Percentiles rank a stretch among this genome's conserved stretches.
Conservation (phyloP, 2,888 invertebrate genomes). For the Eupithecia inturbata region DNA sequence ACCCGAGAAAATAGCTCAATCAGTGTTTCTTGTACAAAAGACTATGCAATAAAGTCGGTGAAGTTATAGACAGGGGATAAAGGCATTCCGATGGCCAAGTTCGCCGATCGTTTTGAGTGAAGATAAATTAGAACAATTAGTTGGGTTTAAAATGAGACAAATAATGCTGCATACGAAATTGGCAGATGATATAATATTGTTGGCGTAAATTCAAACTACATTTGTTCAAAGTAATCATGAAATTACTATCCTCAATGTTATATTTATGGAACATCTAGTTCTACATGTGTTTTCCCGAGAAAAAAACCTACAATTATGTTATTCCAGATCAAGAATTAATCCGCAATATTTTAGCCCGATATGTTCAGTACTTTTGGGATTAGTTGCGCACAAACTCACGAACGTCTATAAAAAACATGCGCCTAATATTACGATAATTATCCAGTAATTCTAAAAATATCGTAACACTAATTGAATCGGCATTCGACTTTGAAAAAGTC, state of each 20-base stretch:
- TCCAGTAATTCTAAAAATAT: neutral
- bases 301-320: neutral
- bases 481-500: conserved; percentile 3
- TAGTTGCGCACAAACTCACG: neutral
- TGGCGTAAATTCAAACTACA: neutral
- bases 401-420: neutral
- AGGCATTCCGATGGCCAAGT: neutral
- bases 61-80: neutral
- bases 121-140: neutral
- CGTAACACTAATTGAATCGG: neutral
- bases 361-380: neutral
- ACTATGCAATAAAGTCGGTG: conserved; percentile 5
- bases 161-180: neutral
- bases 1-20: conserved; percentile 30
- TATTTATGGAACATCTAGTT: neutral
- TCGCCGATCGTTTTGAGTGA: neutral
- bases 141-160: neutral
- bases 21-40: conserved; percentile 11
- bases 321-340: neutral
- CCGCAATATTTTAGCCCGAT: neutral
- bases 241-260: neutral
- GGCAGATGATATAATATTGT: neutral
- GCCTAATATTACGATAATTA: neutral
- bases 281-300: neutral
- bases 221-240: neutral